phyloP scores from a whole-genome alignment of 1,140 invertebrate genomes.

The Rhopalosiphum padi region DNA sequence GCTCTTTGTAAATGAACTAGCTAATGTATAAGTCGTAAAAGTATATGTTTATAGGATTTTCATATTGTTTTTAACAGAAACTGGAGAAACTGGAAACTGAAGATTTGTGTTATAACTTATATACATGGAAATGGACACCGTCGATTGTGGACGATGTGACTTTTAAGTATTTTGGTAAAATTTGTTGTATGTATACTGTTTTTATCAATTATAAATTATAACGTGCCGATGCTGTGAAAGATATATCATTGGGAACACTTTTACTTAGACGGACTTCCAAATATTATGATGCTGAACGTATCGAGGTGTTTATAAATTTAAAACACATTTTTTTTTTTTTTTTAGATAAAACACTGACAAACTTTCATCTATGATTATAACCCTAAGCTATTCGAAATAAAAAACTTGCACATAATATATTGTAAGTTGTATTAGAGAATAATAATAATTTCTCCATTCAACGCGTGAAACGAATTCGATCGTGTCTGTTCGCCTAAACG shows the following conservation, averaged over 20 bases:
- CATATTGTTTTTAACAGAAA: not conserved
- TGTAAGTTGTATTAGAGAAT: not conserved
- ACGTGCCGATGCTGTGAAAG: not conserved
- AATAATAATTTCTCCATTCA: not conserved
- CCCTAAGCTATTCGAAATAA: not conserved
- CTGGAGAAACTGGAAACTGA: not conserved
- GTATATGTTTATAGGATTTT: not conserved
- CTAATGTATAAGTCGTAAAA: not conserved
- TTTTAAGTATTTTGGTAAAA: not conserved
- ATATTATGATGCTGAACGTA: too few relatives aligned
- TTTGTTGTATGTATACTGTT: not conserved
- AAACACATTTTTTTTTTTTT: not conserved
- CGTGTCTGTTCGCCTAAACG: not conserved
- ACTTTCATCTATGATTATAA: not conserved
- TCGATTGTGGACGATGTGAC: not conserved
- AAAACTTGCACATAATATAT: not conserved
- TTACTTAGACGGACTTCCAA: not conserved
- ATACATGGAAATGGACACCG: not conserved
- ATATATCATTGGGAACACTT: too few relatives aligned
- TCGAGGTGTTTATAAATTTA: not conserved
- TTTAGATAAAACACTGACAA: not conserved
- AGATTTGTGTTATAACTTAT: not conserved
- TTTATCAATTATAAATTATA: not conserved
- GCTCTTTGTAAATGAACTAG: too few relatives aligned
- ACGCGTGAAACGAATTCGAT: not conserved